phyloP scores from a whole-genome alignment of 2,113 vertebrate genomes.

The Campylomormyrus numenius region DNA sequence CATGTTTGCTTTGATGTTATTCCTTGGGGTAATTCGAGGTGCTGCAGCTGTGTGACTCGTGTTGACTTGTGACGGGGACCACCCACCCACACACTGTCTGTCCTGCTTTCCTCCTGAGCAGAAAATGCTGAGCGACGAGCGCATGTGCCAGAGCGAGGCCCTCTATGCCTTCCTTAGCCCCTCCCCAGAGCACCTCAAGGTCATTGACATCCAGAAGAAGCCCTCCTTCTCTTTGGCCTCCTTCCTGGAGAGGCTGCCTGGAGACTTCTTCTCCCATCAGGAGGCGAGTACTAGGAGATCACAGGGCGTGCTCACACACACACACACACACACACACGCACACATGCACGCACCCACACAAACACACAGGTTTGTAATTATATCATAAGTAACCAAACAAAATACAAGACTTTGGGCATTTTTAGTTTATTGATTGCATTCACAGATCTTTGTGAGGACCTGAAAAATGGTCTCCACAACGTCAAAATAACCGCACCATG shows the following conservation, averaged over 20 bases:
- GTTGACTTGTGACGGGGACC: background rate
- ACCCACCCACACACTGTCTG: background rate
- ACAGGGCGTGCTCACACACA: background rate
- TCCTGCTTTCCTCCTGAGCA: conserved; percentile 37
- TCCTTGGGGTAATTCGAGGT: background rate
- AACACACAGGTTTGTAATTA: no score
- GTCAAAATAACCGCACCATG: no score
- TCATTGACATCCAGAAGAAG: conserved; percentile 91
- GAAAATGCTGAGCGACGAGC: conserved; percentile 89
- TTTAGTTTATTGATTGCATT: no score
- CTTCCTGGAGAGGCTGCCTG: conserved; percentile 89
- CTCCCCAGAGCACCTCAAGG: conserved; percentile 90
- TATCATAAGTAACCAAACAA: no score
- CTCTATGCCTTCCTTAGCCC: conserved; percentile 96
- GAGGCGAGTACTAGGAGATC: conserved; percentile 61
- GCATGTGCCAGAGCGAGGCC: conserved; percentile 91
- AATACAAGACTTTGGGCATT: no score
- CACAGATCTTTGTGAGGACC: no score
- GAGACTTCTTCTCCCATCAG: conserved; percentile 94
- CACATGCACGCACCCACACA: background rate
- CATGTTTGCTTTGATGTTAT: background rate
- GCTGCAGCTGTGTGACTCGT: background rate
- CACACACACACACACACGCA: background rate
- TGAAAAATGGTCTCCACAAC: no score
- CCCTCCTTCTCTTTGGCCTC: conserved; percentile 85